These are phyloP conservation scores for Pharmacophagus antenor DNA, from an alignment of 2,888 invertebrate species.

Conservation along the genomic window DNA sequence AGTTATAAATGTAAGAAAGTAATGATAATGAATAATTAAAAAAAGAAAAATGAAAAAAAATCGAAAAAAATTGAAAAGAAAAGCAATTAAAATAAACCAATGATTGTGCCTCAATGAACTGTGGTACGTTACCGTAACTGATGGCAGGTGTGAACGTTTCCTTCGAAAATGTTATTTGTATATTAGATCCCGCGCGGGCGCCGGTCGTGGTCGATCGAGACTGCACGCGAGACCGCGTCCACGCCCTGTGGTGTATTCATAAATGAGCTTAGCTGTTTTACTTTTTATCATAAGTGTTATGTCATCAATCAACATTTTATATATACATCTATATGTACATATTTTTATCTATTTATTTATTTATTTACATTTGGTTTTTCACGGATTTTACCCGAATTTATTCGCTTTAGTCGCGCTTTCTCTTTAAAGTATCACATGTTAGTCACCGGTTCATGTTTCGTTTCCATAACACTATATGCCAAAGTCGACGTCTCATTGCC, in stretches of 20 bases:
- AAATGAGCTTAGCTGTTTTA: constrained; percentile 81
- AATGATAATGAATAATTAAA: constrained; percentile 45
- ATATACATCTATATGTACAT: constrained; percentile 69
- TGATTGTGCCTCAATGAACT: constrained; percentile 81
- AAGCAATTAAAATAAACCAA: constrained; percentile 80
- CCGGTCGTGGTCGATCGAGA: constrained; percentile 55
- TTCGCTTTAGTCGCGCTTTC: constrained; percentile 46
- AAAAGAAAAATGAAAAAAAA: constrained; percentile 50
- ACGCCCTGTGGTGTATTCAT: constrained; percentile 77
- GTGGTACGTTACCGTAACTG: constrained; percentile 80
- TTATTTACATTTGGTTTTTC: constrained; percentile 49
- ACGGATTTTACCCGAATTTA: constrained; percentile 77
- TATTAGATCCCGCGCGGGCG: constrained; percentile 66
- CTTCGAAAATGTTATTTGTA: constrained; percentile 55
- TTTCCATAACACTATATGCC: constrained; percentile 70
- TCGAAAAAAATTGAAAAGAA: constrained; percentile 54
- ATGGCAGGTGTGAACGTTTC: constrained; percentile 76
- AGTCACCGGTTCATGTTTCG: constrained; percentile 28
- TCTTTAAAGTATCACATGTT: constrained; percentile 41
- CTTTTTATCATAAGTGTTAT: constrained; percentile 79
- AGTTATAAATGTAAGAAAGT: constrained; percentile 54
- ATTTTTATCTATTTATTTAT: constrained; percentile 75
- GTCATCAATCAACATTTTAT: constrained; percentile 79
- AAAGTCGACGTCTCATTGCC: constrained; percentile 76
- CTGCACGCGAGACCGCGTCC: constrained; percentile 66